Base-by-base conservation (phyloP, 2,797 vertebrate genomes). In the Phataginus tricuspis region DNA sequence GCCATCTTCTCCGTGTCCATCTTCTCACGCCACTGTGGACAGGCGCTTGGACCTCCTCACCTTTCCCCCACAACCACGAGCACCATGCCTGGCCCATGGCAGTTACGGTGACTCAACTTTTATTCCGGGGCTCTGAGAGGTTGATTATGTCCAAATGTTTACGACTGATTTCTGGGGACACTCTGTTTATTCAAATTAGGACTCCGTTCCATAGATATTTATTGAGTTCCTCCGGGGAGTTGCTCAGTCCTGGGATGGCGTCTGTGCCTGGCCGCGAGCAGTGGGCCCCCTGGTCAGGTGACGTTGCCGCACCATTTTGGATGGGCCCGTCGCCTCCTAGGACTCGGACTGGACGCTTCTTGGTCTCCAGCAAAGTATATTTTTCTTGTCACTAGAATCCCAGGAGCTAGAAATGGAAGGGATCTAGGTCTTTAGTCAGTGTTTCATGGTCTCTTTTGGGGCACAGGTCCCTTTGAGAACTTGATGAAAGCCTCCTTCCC, bases 1-100 rank as follows among this genome's bases (percentile, higher is more conserved):
- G 9, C 27, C 15, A 13, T 0, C 1, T 2, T 2, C 34, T 31
- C 45, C 0, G 1, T 0, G 23, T 29, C 61, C 0, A 0, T 34
- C 8, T 15, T 31, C 23, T 18, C 23, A 1, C 16, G 37, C n/a
- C 7, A 0, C 0, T 15, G 64, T 18, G 39, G 61, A 21, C 16
- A 7, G 74, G n/a, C 11, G 2, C 14, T 42, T 2, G 27, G n/a
- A 5, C 14, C 53, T 21, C 19, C 16, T 71, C 49, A 3, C 5
- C 71, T 8, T 53, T 34, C 39, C 75, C 19, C 27, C 29, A 0
- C 3, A 1, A 27, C 29, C 49, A 1, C 1, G 12, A n/a, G 71
- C 42, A 1, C 55, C 18, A 2, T 0, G 37, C 86, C 10, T 45
- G 51, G 77, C 23, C 1, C 7, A 0, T 1, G 0, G n/a, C 0